phyloP scores from a whole-genome alignment of 2,113 vertebrate species.

The Formicarius rufipectus region DNA sequence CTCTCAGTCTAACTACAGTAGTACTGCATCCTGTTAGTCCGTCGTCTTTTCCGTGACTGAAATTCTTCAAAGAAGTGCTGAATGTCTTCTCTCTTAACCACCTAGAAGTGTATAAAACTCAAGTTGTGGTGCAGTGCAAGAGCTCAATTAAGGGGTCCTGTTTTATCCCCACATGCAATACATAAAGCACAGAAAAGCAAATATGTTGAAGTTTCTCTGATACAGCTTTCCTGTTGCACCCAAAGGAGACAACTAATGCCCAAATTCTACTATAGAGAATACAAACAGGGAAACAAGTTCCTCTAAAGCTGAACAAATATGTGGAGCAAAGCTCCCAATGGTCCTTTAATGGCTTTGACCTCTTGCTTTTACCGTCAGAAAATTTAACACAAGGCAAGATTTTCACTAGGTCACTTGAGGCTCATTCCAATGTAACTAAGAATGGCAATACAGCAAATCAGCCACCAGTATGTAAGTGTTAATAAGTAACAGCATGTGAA shows the following conservation, averaged over 20 bases:
- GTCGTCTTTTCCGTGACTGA: constrained; percentile 83
- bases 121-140: background rate
- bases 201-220: background rate
- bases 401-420: background rate
- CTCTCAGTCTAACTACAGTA: constrained; percentile 77
- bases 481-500: background rate
- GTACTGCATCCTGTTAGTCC: constrained; percentile 81
- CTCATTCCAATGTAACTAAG: background rate
- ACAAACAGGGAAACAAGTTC: background rate
- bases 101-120: constrained; percentile 66
- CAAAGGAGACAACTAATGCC: background rate
- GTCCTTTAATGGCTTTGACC: background rate
- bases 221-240: background rate
- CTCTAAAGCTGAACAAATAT: background rate
- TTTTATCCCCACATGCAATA: background rate
- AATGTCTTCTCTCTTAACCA: constrained; percentile 88
- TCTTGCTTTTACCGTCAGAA: background rate
- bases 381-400: background rate
- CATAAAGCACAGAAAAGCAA: background rate
- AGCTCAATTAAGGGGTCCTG: background rate
- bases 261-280: background rate
- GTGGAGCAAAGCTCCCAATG: background rate
- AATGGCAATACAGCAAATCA: background rate
- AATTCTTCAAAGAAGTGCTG: constrained; percentile 91
- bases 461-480: background rate